phyloP scores from a whole-genome alignment of 1,140 invertebrate genomes.

The Drosophila funebris region DNA sequence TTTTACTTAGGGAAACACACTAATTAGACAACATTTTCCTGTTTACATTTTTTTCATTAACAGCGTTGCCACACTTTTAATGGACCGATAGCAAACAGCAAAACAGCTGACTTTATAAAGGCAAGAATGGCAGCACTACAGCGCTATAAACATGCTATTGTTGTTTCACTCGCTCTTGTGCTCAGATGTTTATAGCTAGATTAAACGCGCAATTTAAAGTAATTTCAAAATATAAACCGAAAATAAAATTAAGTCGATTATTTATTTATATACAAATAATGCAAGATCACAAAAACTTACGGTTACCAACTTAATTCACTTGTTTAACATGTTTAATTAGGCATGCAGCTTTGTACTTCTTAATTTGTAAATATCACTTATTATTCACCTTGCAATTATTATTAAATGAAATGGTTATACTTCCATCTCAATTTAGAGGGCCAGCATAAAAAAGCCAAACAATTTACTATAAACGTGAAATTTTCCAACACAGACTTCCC shows the following conservation, averaged over 20 bases:
- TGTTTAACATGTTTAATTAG: no score
- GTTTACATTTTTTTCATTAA: slow-evolving; percentile 31
- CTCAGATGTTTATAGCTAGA: slow-evolving; percentile 2
- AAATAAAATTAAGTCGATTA: no score
- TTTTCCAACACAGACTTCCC: neutral
- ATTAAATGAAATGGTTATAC: no score
- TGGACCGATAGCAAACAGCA: neutral
- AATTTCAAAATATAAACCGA: neutral
- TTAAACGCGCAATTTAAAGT: slow-evolving; percentile 22
- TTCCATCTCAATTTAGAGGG: no score
- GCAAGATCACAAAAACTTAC: no score
- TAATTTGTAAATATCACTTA: no score
- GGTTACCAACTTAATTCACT: no score
- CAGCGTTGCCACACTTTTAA: slow-evolving; percentile 26
- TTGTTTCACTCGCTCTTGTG: neutral
- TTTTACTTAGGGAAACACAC: neutral
- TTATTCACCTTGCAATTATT: no score
- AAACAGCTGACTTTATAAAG: slow-evolving; percentile 19
- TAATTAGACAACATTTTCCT: slow-evolving; percentile 23
- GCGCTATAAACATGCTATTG: neutral
- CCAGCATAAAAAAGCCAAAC: no score
- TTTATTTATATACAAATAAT: no score
- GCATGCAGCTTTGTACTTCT: no score
- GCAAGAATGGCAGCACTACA: neutral
- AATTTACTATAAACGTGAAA: neutral